phyloP scores from a whole-genome alignment of 2,797 vertebrate genomes.

The Poeciliopsis gracilis region DNA sequence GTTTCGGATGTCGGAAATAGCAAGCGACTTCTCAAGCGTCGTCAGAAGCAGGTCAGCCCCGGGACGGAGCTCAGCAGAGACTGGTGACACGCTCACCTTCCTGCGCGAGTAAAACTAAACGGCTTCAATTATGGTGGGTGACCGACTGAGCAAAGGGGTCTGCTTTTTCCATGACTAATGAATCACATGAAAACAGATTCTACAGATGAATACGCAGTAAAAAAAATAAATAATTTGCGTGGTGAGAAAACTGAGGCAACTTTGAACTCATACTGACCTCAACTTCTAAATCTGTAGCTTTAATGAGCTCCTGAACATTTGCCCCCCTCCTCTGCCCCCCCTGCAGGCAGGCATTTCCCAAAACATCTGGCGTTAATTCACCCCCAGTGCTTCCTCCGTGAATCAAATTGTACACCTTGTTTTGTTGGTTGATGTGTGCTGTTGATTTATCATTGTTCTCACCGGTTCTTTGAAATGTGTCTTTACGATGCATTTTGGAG shows the following conservation, averaged over 20 bases:
- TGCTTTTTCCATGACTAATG: slow-evolving; percentile 71
- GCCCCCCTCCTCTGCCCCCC: slow-evolving; percentile 16
- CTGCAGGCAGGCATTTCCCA: slow-evolving; percentile 47
- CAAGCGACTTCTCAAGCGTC: slow-evolving; percentile 5
- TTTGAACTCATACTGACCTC: slow-evolving; percentile 31
- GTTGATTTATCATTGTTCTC: neutral
- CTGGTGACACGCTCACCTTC: slow-evolving; percentile 54
- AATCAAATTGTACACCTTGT: slow-evolving; percentile 6
- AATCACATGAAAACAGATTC: slow-evolving; percentile 63
- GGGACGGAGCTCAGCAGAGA: neutral
- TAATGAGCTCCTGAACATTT: slow-evolving; percentile 38
- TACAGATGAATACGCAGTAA: slow-evolving; percentile 45
- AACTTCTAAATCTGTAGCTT: slow-evolving; percentile 28
- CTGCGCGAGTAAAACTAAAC: slow-evolving; percentile 73
- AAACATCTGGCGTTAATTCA: slow-evolving; percentile 51
- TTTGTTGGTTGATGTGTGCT: slow-evolving; percentile 12
- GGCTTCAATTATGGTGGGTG: slow-evolving; percentile 81
- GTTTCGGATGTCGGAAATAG: slow-evolving; percentile 7
- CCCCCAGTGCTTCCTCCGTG: slow-evolving; percentile 2
- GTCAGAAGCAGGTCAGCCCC: slow-evolving; percentile 11
- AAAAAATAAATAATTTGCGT: slow-evolving; percentile 41
- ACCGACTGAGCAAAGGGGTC: slow-evolving; percentile 73
- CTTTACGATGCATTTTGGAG: neutral
- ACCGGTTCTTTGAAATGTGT: neutral
- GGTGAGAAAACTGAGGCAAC: slow-evolving; percentile 19